Conservation (phyloP, 1,140 invertebrate species). For the Drosophila elegans region DNA sequence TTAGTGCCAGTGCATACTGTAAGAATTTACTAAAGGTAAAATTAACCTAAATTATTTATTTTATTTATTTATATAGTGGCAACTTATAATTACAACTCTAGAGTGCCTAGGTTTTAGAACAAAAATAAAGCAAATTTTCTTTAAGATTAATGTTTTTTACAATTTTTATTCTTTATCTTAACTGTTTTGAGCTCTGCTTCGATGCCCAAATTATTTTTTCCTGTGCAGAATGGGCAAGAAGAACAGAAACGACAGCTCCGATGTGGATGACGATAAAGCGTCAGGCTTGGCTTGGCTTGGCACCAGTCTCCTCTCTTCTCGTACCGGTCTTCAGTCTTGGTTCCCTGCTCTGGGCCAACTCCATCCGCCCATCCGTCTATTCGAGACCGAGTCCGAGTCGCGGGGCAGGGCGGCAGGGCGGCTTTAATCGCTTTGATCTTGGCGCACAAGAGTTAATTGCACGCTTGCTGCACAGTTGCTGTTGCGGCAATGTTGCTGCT, state of each 20-base stretch:
- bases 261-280: slow-evolving; percentile 58
- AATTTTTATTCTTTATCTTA: too few species aligned
- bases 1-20: too few species aligned
- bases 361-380: background rate
- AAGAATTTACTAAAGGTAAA: too few species aligned
- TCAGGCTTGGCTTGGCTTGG: slow-evolving; percentile 43
- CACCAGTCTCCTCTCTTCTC: background rate
- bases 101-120: too few species aligned
- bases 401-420: slow-evolving; percentile 61
- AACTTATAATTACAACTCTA: too few species aligned
- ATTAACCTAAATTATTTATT: too few species aligned
- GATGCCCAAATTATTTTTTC: background rate
- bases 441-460: slow-evolving; percentile 83
- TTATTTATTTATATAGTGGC: too few species aligned
- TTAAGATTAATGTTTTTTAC: too few species aligned
- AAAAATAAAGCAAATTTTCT: too few species aligned
- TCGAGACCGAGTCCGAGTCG: slow-evolving; percentile 12
- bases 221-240: slow-evolving; percentile 26
- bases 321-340: background rate
- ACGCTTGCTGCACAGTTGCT: slow-evolving; percentile 80
- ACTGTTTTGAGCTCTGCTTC: too few species aligned
- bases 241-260: slow-evolving; percentile 12
- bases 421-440: slow-evolving; percentile 84
- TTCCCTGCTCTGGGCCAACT: slow-evolving; percentile 13
- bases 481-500: slow-evolving; percentile 28